phyloP scores from a whole-genome alignment of 2,888 invertebrate genomes.

The Chymomyza caudatula region DNA sequence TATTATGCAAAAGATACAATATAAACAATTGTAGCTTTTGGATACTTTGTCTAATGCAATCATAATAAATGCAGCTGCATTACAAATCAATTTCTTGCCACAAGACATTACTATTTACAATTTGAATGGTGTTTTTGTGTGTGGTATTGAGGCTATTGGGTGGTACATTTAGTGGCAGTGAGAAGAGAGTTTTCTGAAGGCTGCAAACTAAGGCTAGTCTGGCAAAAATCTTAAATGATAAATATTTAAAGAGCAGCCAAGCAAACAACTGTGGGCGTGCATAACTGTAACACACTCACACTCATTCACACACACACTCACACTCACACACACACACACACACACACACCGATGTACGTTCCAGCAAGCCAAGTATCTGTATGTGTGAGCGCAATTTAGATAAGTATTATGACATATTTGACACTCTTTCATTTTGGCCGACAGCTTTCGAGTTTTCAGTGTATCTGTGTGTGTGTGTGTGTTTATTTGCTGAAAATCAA shows the following conservation, averaged over 20 bases:
- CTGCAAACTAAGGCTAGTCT: conserved; percentile 7
- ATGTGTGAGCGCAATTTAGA: conserved; percentile 62
- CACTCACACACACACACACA: neutral
- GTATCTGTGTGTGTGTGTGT: conserved; percentile 5
- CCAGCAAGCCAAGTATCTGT: neutral
- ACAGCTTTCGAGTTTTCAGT: neutral
- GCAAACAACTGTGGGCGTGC: conserved; percentile 7
- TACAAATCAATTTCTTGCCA: conserved; percentile 50
- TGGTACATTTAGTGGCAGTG: no score
- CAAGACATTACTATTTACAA: conserved; percentile 4
- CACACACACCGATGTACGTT: neutral
- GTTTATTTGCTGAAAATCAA: conserved; percentile 56
- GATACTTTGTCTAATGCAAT: conserved; percentile 26
- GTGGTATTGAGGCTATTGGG: no score
- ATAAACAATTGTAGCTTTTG: neutral
- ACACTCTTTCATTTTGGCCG: conserved; percentile 56
- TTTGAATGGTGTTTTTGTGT: conserved; percentile 8
- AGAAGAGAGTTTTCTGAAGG: conserved; percentile 20
- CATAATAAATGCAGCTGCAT: conserved; percentile 43
- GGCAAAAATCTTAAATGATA: conserved; percentile 48
- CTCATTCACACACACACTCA: neutral
- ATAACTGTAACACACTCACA: neutral
- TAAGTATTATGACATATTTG: conserved; percentile 73
- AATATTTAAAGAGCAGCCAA: conserved; percentile 57
- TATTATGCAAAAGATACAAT: neutral